These are phyloP conservation scores for Micrasema minimum DNA, from an alignment of 1,140 invertebrate genomes.

Conservation along the genomic window DNA sequence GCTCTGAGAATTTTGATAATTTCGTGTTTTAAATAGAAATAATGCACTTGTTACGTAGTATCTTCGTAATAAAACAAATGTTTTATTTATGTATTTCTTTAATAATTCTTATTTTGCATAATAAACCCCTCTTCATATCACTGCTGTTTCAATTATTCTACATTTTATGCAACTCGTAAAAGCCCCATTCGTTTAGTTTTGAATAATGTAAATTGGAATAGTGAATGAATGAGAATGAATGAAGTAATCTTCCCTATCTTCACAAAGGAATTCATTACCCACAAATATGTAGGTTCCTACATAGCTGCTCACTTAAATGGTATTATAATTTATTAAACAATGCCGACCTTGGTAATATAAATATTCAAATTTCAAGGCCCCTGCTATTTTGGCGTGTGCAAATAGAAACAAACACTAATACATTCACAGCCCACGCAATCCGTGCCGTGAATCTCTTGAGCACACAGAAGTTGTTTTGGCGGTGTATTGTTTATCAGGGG, in stretches of 20 bases:
- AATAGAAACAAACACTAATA: slow-evolving; percentile 40
- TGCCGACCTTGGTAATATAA: slow-evolving; percentile 52
- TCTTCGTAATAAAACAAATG: too few species aligned
- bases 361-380: slow-evolving; percentile 53
- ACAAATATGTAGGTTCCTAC: slow-evolving; percentile 5
- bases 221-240: neutral
- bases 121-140: too few species aligned
- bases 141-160: too few species aligned
- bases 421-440: slow-evolving; percentile 9
- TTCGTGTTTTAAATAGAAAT: too few species aligned
- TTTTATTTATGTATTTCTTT: too few species aligned
- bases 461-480: neutral
- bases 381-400: slow-evolving; percentile 40
- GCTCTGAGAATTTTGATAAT: too few species aligned
- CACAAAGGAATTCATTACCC: neutral
- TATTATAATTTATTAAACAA: slow-evolving; percentile 46
- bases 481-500: neutral
- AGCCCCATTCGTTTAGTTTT: too few species aligned
- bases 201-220: too few species aligned
- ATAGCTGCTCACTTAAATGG: slow-evolving; percentile 21
- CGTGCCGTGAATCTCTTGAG: neutral
- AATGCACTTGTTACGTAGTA: too few species aligned
- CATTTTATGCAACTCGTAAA: too few species aligned
- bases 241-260: neutral
- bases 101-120: too few species aligned